A percentile compares a stretch with the other conserved stretches of the same genome.
phyloP scores from a whole-genome alignment of 2,888 invertebrate genomes.

The Chrysina gloriosa region DNA sequence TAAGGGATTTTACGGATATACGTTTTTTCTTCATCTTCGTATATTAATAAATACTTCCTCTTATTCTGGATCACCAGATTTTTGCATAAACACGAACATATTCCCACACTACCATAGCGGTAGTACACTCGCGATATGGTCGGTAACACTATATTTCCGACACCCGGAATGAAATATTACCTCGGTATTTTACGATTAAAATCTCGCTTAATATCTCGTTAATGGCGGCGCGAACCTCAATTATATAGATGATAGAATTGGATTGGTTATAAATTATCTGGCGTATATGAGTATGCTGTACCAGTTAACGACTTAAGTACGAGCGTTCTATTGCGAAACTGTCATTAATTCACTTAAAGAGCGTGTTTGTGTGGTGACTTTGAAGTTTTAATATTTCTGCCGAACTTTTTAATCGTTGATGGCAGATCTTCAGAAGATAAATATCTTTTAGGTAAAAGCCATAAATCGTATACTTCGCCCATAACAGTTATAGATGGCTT shows the following conservation, averaged over 20 bases:
- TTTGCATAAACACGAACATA: conserved; percentile 28
- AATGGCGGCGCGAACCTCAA: conserved; percentile 32
- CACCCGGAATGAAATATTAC: conserved; percentile 33
- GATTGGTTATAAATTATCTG: conserved; percentile 37
- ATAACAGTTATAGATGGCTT: background rate
- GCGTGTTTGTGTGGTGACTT: conserved; percentile 16
- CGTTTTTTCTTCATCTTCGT: conserved; percentile 9
- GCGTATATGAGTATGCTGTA: conserved; percentile 17
- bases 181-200: conserved; percentile 32
- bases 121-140: conserved; percentile 25
- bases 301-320: conserved; percentile 32
- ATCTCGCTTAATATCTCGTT: conserved; percentile 36
- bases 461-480: conserved; percentile 13
- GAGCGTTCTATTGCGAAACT: conserved; percentile 23
- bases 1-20: conserved; percentile 15
- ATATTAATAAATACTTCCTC: conserved; percentile 9
- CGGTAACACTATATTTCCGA: conserved; percentile 30
- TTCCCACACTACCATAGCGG: conserved; percentile 11
- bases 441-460: conserved; percentile 9
- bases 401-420: conserved; percentile 26
- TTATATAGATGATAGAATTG: conserved; percentile 33
- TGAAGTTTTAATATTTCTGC: conserved; percentile 24
- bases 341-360: conserved; percentile 33
- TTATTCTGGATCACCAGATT: conserved; percentile 4
- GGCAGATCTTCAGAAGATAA: conserved; percentile 17